phyloP scores from a whole-genome alignment of 1,140 invertebrate genomes.

The Tribolium castaneum region DNA sequence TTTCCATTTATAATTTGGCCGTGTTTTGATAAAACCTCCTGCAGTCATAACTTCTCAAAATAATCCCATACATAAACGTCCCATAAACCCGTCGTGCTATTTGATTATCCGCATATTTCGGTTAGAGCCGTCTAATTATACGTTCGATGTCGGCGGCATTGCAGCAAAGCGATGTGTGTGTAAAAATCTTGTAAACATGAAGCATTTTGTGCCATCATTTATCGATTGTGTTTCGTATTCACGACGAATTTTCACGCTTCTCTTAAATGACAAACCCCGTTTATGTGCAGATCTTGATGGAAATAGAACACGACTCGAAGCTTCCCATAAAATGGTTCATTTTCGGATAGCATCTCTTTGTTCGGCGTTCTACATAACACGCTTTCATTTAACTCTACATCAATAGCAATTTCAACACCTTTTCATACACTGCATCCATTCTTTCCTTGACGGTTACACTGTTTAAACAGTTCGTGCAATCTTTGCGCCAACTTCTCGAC shows the following conservation, averaged over 20 bases:
- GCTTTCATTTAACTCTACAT: conserved; percentile 54
- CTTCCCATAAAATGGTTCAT: conserved; percentile 53
- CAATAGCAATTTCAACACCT: conserved; percentile 56
- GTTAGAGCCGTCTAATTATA: not conserved
- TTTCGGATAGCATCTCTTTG: conserved; percentile 53
- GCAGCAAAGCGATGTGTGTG: not conserved
- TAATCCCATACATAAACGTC: not conserved
- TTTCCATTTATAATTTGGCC: not conserved
- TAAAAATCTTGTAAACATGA: conserved; percentile 20
- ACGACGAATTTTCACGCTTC: conserved; percentile 33
- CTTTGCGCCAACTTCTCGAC: conserved; percentile 18
- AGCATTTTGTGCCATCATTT: conserved; percentile 7
- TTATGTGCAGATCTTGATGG: conserved; percentile 46
- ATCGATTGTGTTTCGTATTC: conserved; percentile 44
- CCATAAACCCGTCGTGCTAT: not conserved
- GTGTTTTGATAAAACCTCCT: not conserved
- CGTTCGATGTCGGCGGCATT: not conserved
- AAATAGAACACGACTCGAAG: conserved; percentile 42
- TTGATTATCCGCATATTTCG: not conserved
- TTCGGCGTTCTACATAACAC: conserved; percentile 47
- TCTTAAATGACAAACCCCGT: conserved; percentile 40
- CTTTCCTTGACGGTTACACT: not conserved
- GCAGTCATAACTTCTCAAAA: not conserved
- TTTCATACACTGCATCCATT: conserved; percentile 45
- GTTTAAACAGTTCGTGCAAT: conserved; percentile 45